A percentile compares a stretch with the other conserved stretches of the same genome.
phyloP scores from a whole-genome alignment of 2,113 vertebrate genomes.

The Ciconia stormi region DNA sequence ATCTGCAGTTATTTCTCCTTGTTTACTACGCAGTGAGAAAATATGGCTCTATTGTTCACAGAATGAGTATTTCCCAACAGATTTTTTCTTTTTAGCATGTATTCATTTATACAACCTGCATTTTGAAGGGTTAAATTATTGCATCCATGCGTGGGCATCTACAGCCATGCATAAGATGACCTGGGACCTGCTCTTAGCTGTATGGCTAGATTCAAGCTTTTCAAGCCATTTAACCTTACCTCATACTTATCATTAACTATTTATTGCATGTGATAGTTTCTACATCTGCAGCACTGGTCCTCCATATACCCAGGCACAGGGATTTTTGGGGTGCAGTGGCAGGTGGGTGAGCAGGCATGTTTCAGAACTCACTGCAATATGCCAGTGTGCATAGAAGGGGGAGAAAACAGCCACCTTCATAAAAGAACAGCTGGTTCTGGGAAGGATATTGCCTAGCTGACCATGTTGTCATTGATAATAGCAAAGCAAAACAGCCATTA shows the following conservation, averaged over 20 bases:
- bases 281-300: background rate
- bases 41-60: background rate
- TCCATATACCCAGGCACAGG: background rate
- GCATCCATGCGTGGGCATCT: background rate
- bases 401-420: background rate
- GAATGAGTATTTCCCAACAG: background rate
- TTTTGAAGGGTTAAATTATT: background rate
- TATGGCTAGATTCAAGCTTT: background rate
- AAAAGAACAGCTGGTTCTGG: background rate
- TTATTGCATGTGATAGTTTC: background rate
- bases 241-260: background rate
- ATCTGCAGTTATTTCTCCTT: background rate
- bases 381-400: background rate
- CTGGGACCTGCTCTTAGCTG: background rate
- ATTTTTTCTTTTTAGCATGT: background rate
- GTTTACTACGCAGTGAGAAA: background rate
- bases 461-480: background rate
- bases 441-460: background rate
- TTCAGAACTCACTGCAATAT: background rate
- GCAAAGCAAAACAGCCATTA: conserved; percentile 25
- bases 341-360: background rate
- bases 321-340: background rate
- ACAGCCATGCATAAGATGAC: background rate
- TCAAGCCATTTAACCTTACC: background rate
- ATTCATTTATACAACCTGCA: fast-evolving